Evolutionary conservation across 1,140 invertebrate genomes (phyloP).

Genomic region (Penaeus chinensis): DNA sequence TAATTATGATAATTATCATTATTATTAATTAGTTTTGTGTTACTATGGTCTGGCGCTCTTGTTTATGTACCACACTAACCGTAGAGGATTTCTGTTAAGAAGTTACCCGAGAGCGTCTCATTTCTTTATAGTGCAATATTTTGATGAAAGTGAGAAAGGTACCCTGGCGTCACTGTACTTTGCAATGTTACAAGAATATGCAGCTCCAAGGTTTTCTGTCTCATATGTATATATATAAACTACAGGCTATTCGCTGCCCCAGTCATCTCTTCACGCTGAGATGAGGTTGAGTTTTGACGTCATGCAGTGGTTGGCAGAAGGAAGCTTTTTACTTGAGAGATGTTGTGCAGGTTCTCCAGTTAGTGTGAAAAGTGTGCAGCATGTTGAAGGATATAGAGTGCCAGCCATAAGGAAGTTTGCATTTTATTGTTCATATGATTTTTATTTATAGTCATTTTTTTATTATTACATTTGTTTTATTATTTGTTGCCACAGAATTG

Average conservation of each 20-base stretch:
- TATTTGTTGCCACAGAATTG: too few relatives aligned
- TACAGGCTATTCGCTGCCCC: slow-evolving; percentile 20
- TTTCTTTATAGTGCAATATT: slow-evolving; percentile 57
- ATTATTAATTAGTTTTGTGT: slow-evolving; percentile 29
- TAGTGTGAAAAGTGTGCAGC: slow-evolving; percentile 9
- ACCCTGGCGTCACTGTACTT: slow-evolving; percentile 37
- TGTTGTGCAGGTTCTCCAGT: background rate
- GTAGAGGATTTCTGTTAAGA: slow-evolving; percentile 9
- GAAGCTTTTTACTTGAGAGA: too few relatives aligned
- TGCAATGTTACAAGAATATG: slow-evolving; percentile 51
- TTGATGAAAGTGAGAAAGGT: slow-evolving; percentile 31
- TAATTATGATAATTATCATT: slow-evolving; percentile 50
- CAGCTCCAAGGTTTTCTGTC: slow-evolving; percentile 53
- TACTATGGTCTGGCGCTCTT: slow-evolving; percentile 35
- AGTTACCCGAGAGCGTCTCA: slow-evolving; percentile 35
- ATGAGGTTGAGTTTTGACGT: background rate
- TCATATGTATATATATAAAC: slow-evolving; percentile 46
- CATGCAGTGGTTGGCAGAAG: background rate
- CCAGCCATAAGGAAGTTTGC: too few relatives aligned
- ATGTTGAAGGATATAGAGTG: too few relatives aligned
- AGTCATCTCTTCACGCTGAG: slow-evolving; percentile 18
- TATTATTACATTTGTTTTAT: too few relatives aligned
- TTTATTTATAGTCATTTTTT: too few relatives aligned
- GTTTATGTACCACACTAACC: slow-evolving; percentile 43
- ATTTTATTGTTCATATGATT: too few relatives aligned